Evolutionary conservation across 2,113 vertebrate species (phyloP).

Genomic region (Hippocampus barbouri): DNA sequence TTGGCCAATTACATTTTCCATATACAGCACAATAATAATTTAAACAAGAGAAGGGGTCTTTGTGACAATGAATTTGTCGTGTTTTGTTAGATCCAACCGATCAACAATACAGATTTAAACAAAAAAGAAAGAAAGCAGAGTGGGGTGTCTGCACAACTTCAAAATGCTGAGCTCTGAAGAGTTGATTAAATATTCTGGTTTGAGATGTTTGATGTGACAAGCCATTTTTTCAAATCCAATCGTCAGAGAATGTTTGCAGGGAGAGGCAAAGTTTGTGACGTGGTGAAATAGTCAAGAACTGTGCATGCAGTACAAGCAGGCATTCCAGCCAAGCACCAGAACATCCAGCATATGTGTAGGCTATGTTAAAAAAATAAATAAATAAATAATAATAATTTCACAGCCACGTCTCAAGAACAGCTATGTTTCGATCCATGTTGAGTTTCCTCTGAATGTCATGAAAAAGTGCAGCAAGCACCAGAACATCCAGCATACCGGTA

Average conservation of each 20-base stretch:
- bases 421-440: background rate
- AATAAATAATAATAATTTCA: background rate
- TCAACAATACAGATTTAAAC: too few relatives aligned
- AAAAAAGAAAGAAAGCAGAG: background rate
- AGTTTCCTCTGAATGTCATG: conserved; percentile 13
- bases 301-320: background rate
- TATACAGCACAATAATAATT: background rate
- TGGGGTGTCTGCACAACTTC: background rate
- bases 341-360: background rate
- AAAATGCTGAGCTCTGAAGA: background rate
- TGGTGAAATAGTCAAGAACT: background rate
- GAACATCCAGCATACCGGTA: too few relatives aligned
- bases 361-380: conserved; percentile 1
- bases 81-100: background rate
- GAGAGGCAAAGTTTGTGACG: background rate
- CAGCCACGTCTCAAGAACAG: background rate
- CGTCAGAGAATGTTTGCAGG: background rate
- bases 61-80: background rate
- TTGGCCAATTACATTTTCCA: background rate
- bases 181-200: background rate
- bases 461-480: conserved; percentile 2
- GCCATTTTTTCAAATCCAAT: background rate
- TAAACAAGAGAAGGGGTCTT: background rate
- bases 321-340: background rate
- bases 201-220: background rate